Conservation (phyloP, 2,113 vertebrate species). For the Silurus meridionalis region DNA sequence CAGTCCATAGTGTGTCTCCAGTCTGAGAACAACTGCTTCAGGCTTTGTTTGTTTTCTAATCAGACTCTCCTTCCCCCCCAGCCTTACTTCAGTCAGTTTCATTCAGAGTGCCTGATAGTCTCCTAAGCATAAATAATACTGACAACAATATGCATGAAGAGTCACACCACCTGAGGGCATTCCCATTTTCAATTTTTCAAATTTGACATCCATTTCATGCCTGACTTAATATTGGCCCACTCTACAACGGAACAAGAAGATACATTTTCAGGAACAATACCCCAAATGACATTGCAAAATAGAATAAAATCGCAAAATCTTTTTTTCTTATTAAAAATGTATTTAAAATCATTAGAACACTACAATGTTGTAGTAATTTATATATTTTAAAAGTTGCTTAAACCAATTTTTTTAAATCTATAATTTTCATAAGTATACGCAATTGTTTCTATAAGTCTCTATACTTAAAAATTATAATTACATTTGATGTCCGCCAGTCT, state of each 20-base stretch:
- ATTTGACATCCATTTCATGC: not conserved
- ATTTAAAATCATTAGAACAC: not conserved
- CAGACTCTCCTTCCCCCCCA: not conserved
- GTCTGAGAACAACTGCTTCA: not conserved
- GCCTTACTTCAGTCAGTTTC: not conserved
- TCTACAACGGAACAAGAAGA: not conserved
- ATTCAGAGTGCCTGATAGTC: not conserved
- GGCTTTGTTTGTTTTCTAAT: not conserved
- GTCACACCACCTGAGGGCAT: not conserved
- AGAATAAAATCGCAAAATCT: not conserved
- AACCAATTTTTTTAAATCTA: not conserved
- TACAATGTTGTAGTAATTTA: not conserved
- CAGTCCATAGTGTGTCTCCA: not conserved
- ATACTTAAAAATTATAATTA: not conserved
- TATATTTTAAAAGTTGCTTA: not conserved
- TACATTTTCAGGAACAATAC: not conserved
- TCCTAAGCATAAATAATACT: not conserved
- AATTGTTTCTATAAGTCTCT: not conserved
- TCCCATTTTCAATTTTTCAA: not conserved
- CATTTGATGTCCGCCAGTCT: not conserved
- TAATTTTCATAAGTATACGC: not conserved
- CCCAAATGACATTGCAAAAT: not conserved
- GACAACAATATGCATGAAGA: constrained; percentile 11
- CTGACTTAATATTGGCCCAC: not conserved
- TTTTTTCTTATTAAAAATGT: too few relatives aligned